phyloP scores from a whole-genome alignment of 2,113 vertebrate species.

The Lepus americanus region DNA sequence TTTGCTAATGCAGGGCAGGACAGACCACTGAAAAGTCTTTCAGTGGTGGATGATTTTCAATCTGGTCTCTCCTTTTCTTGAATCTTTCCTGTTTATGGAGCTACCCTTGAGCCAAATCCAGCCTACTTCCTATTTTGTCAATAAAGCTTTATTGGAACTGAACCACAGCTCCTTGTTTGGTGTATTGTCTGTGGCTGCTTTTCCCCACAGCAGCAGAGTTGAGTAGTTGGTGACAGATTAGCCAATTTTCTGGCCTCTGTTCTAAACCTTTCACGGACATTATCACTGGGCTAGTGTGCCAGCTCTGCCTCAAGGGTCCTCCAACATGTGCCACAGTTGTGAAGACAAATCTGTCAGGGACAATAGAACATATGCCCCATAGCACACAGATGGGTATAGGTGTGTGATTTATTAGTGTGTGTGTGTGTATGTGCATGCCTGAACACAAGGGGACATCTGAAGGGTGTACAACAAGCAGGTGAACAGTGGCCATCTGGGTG shows the following conservation, averaged over 20 bases:
- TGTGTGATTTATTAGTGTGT: too few species aligned
- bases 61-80: background rate
- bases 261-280: background rate
- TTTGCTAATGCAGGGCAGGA: background rate
- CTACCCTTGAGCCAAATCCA: background rate
- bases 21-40: background rate
- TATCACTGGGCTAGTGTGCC: background rate
- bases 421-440: rapidly evolving
- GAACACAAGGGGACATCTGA: background rate
- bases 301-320: background rate
- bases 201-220: background rate
- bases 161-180: background rate
- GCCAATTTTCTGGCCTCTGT: background rate
- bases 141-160: conserved; percentile 44
- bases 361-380: rapidly evolving
- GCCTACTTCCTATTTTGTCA: background rate
- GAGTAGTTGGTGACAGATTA: background rate
- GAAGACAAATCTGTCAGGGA: background rate
- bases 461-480: rapidly evolving
- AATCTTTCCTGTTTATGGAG: background rate
- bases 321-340: background rate
- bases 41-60: rapidly evolving
- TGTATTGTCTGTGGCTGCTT: background rate
- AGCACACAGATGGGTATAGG: rapidly evolving
- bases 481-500: background rate